These are phyloP conservation scores for Brachirus orientalis DNA, from an alignment of 2,113 vertebrate genomes.

Conservation along the genomic window DNA sequence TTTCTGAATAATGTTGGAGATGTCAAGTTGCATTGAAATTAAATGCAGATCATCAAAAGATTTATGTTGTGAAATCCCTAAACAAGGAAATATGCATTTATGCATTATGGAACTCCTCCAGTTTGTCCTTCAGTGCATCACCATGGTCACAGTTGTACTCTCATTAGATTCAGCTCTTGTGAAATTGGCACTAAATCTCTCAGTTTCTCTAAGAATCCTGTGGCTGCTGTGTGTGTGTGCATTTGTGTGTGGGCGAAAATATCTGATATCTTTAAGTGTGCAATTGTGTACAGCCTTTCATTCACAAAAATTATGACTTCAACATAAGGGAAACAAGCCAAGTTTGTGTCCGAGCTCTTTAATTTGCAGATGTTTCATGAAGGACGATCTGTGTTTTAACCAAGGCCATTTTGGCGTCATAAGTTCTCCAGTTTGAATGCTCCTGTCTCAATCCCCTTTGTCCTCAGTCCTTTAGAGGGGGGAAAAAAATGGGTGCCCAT, in stretches of 20 bases:
- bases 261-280: not conserved
- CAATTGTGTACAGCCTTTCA: slow-evolving; percentile 10
- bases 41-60: slow-evolving; percentile 25
- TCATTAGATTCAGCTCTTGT: slow-evolving; percentile 37
- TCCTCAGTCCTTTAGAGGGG: slow-evolving; percentile 18
- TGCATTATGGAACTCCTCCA: slow-evolving; percentile 30
- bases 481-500: slow-evolving; percentile 36
- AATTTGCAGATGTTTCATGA: slow-evolving; percentile 37
- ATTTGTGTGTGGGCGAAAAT: not conserved
- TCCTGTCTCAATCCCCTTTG: slow-evolving; percentile 45
- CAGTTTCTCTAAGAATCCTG: slow-evolving; percentile 17
- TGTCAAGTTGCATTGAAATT: slow-evolving; percentile 22
- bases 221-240: not conserved
- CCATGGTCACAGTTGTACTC: slow-evolving; percentile 25
- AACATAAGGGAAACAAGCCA: slow-evolving; percentile 8
- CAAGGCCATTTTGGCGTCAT: slow-evolving; percentile 28
- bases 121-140: not conserved
- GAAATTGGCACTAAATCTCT: not conserved
- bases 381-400: slow-evolving; percentile 35
- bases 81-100: slow-evolving; percentile 26
- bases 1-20: slow-evolving; percentile 8
- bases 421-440: slow-evolving; percentile 46
- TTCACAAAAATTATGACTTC: not conserved
- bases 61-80: slow-evolving; percentile 27
- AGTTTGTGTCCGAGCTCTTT: slow-evolving; percentile 16